Evolutionary conservation across 2,797 vertebrate species (phyloP).

Genomic region (Megaceryle alcyon): DNA sequence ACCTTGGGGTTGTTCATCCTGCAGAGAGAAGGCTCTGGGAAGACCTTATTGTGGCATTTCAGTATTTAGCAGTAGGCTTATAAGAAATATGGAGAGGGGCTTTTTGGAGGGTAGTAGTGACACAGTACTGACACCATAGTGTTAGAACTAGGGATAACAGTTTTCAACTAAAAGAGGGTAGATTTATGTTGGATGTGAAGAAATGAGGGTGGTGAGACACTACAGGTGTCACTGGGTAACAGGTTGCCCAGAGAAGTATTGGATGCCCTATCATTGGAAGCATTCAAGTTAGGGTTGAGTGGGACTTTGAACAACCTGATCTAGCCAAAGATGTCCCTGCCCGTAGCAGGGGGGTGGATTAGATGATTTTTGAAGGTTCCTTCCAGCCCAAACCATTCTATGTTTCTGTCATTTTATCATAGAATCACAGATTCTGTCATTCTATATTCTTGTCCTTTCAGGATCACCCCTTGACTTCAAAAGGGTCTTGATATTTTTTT

Average conservation of each 20-base stretch:
- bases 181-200: neutral
- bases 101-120: neutral
- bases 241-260: neutral
- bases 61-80: neutral
- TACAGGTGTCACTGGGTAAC: neutral
- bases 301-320: neutral
- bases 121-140: neutral
- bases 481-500: neutral
- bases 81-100: neutral
- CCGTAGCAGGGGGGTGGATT: rapidly evolving
- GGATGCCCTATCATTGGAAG: neutral
- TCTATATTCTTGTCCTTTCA: neutral
- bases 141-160: neutral
- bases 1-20: neutral
- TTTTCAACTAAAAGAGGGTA: neutral
- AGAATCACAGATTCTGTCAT: neutral
- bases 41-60: neutral
- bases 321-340: neutral
- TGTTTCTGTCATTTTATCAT: neutral
- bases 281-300: rapidly evolving
- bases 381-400: neutral
- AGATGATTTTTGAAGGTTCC: neutral
- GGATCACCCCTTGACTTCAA: neutral
- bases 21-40: neutral
- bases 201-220: neutral